A percentile compares a stretch with the other conserved stretches of the same genome.
These are phyloP conservation scores for Ischnus inquisitorius DNA, from an alignment of 2,888 invertebrate species.

Conservation along the genomic window DNA sequence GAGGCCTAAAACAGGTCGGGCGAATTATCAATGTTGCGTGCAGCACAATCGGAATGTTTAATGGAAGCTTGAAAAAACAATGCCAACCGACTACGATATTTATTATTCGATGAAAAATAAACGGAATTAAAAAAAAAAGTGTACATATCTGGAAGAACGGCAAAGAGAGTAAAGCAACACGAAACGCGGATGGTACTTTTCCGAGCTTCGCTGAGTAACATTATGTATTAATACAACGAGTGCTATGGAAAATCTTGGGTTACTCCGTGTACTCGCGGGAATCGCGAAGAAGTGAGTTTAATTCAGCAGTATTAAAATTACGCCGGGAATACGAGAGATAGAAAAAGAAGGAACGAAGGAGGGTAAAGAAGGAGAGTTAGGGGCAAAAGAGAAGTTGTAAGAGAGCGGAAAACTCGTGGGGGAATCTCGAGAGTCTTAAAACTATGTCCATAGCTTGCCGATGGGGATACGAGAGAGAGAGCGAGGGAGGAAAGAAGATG, in stretches of 20 bases:
- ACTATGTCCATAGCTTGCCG: conserved; percentile 52
- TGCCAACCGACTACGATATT: neutral
- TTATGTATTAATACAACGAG: conserved; percentile 65
- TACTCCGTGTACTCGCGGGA: conserved; percentile 28
- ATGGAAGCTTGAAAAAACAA: neutral
- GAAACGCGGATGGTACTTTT: conserved; percentile 38
- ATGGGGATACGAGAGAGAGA: neutral
- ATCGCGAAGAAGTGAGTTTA: conserved; percentile 67
- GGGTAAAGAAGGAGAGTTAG: neutral
- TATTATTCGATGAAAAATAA: neutral
- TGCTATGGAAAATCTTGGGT: conserved; percentile 55
- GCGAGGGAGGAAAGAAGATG: neutral
- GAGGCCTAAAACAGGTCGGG: neutral
- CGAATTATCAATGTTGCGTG: neutral
- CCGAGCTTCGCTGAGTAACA: conserved; percentile 48
- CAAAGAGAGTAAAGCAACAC: neutral
- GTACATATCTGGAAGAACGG: neutral
- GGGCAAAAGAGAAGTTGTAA: neutral
- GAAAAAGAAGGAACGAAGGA: neutral
- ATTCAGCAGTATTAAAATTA: conserved; percentile 70
- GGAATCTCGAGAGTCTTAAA: conserved; percentile 72
- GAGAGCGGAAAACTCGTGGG: conserved; percentile 57
- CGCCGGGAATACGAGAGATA: neutral
- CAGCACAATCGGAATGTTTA: neutral
- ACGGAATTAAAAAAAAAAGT: neutral